A percentile compares a stretch with the other conserved stretches of the same genome.
phyloP scores from a whole-genome alignment of 2,888 invertebrate genomes.

The Zootermopsis nevadensis region DNA sequence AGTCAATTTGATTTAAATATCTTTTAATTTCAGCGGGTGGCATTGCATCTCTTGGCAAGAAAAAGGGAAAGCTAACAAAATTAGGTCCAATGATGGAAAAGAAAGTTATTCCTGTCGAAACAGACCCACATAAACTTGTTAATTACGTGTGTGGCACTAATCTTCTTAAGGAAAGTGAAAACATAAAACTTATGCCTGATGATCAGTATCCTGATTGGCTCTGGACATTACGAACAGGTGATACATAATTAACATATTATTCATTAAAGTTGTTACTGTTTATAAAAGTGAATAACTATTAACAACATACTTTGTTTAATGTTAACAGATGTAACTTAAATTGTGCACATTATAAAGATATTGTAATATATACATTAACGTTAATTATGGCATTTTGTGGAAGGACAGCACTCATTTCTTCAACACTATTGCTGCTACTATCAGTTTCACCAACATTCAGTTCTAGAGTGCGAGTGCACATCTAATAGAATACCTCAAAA shows the following conservation, averaged over 20 bases:
- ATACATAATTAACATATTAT: constrained; percentile 33
- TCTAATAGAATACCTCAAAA: too few relatives aligned
- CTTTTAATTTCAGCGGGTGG: constrained; percentile 43
- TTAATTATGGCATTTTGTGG: too few relatives aligned
- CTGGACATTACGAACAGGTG: constrained; percentile 79
- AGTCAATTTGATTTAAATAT: neutral
- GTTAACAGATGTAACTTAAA: neutral
- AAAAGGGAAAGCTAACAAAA: constrained; percentile 72
- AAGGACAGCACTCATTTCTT: too few relatives aligned
- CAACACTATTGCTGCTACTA: too few relatives aligned
- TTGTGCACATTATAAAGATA: neutral
- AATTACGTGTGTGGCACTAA: constrained; percentile 88
- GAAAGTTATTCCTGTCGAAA: constrained; percentile 83
- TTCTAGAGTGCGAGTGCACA: too few relatives aligned
- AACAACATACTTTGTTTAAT: neutral
- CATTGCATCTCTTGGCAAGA: constrained; percentile 57
- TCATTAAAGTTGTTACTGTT: too few relatives aligned
- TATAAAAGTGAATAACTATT: neutral
- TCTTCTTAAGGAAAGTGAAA: constrained; percentile 80
- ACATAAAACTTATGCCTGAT: constrained; percentile 79
- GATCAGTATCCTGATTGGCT: constrained; percentile 94
- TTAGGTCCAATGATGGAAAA: constrained; percentile 74
- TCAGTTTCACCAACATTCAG: too few relatives aligned
- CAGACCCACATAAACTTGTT: constrained; percentile 80
- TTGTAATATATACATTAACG: too few relatives aligned